Base-by-base conservation (phyloP, 1,140 invertebrate species). In the Diorhabda elongata region DNA sequence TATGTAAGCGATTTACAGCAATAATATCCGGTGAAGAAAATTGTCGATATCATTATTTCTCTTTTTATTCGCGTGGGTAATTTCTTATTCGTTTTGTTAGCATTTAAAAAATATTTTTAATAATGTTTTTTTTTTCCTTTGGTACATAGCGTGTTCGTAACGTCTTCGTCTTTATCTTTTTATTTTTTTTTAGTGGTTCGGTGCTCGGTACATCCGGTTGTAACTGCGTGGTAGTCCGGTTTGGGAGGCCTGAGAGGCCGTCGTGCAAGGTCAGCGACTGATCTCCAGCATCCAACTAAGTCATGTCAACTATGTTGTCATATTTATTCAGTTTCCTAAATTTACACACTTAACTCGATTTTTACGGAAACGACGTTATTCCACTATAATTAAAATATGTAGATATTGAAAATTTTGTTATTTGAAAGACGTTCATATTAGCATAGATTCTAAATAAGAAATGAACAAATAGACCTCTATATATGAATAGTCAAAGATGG, bases 221-320 rank as follows among this genome's bases (percentile, higher is more conserved):
- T 62, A 62, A 44, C 43, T 62, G 61, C 61, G 61, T 62, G 61
- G 61, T 62, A 62, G 61, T 62, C 61, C 61, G 61, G 61, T 62
- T 62, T 62, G 61, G 61, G 61, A 62, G 61, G 43, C 61, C 61
- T 62, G 61, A 44, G 61, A 62, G 61, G 61, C 61, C 61, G 61
- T 62, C 61, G 6, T 44, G 61, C 61, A 62, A 62, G 61, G 61
- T 62, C 61, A 62, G 61, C 61, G 61, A 62, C 61, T 62, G 61
- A 62, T 62, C 61, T 62, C 61, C 61, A 62, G 61, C 61, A 62
- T 62, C 61, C 61, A 62, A 62, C 61, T 62, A 52, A 52, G 47
- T 62, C 43, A 43, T 44, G 43, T 8, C 43, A 26, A 43, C 61
- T 3, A 11, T 44, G 61, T 62, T 62, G 61, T 43, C 61, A 11